A percentile compares a stretch with the other conserved stretches of the same genome.
Conservation (phyloP, 1,140 invertebrate species). For the Thaumatotibia leucotreta region DNA sequence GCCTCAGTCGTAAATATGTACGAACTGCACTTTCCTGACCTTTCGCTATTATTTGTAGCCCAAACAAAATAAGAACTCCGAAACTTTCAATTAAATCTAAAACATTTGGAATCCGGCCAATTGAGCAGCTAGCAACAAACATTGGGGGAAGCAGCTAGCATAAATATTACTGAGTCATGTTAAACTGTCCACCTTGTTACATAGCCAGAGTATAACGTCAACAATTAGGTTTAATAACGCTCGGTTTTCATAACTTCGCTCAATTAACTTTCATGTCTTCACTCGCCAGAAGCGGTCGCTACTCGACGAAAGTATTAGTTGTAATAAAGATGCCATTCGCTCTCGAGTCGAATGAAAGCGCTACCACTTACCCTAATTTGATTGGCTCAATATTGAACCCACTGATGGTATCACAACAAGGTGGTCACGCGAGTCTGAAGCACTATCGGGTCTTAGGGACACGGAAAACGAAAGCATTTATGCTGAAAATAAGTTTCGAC, state of each 20-base stretch:
- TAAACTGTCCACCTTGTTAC: neutral
- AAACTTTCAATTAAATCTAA: slow-evolving; percentile 12
- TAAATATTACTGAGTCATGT: slow-evolving; percentile 4
- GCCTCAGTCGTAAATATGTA: neutral
- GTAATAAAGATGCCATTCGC: slow-evolving; percentile 12
- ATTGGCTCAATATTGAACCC: slow-evolving; percentile 4
- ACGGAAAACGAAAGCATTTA: neutral
- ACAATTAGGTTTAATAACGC: slow-evolving; percentile 3
- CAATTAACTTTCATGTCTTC: slow-evolving; percentile 4
- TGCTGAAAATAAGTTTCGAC: neutral
- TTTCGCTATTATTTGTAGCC: neutral
- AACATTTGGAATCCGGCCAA: slow-evolving; percentile 2
- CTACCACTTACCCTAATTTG: slow-evolving; percentile 12
- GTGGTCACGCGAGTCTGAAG: neutral
- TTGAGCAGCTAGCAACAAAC: neutral
- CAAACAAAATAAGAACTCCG: neutral
- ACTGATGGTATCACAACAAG: slow-evolving; percentile 5
- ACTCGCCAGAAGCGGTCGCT: neutral
- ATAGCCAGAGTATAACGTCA: neutral
- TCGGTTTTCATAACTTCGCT: neutral
- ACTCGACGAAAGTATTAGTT: slow-evolving; percentile 1
- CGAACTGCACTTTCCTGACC: neutral
- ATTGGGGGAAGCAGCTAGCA: neutral
- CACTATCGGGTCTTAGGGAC: neutral
- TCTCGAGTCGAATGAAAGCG: neutral